Evolutionary conservation across 2,113 vertebrate species (phyloP), one percentile per base, ranked within the genome.

Genomic region (Pogona vitticeps): DNA sequence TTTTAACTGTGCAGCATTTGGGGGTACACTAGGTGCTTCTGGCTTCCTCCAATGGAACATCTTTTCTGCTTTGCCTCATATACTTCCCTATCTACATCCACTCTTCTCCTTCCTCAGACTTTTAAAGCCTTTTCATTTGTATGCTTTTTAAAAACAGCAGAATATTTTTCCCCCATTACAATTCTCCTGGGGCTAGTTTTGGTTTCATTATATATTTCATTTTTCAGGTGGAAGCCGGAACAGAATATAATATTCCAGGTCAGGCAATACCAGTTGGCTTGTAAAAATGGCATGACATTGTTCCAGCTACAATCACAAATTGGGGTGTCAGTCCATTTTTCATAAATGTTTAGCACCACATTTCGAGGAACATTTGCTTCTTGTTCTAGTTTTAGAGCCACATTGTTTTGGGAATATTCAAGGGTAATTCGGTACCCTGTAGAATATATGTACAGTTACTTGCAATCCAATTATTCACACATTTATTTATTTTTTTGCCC

Each of bases 371-470:
- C 58, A 81, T 52, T 76, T 38, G 23, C 42, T 78, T 88, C 58
- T 83, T 61, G 23, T 88, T 46, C 40, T 61, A 52, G 20, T 52
- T 71, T 68, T 33, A 72, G 56, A 42, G 36, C 10, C 21, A 6
- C n/a, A 20, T 72, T 88, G 63, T 77, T 63, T 78, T 73, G 33
- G 33, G 82, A 61, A 40, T n/a, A 13, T 77, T 83, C 67, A 71
- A 61, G 58, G 58, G n/a, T 59, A 63, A 12, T 83, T 79, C n/a
- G 70, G 38, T 61, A 76, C 36, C 67, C 75, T n/a, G 36, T 23
- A 84, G 61, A 61, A 61, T 79, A 63, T 8, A 78, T 8, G 13
- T 71, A 52, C 68, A 42, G 23, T 63, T 71, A 33, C 38, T 8
- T 79, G 56, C 26, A 52, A 52, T 73, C 20, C 46, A 63, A 26